These are phyloP conservation scores for Ciona savignyi DNA, from an alignment of 23 tunicate species.

Conservation along the genomic window DNA sequence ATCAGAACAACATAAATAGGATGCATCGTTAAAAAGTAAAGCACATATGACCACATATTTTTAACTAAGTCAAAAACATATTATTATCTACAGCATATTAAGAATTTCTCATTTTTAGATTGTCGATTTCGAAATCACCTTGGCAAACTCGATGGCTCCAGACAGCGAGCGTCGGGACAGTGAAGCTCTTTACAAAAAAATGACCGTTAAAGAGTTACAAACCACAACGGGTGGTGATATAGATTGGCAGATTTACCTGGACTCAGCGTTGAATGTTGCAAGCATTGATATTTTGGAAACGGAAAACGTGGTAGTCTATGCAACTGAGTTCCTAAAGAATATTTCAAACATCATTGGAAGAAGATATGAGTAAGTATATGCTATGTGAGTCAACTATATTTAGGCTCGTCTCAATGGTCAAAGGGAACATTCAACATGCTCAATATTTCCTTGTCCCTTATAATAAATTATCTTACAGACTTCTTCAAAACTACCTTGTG, in stretches of 20 bases:
- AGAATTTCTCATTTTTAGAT: conserved; percentile 26
- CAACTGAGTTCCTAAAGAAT: conserved; percentile 45
- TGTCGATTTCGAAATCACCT: conserved; percentile 50
- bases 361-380: conserved; percentile 27
- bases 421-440: too few relatives aligned
- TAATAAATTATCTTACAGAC: conserved; percentile 20
- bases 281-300: background rate
- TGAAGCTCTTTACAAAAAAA: conserved; percentile 48
- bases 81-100: too few relatives aligned
- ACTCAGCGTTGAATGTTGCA: conserved; percentile 11
- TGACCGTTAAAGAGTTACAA: conserved; percentile 28
- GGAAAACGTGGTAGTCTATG: conserved; percentile 54
- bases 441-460: too few relatives aligned
- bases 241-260: conserved; percentile 52
- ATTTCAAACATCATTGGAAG: conserved; percentile 25
- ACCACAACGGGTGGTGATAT: conserved; percentile 9
- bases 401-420: too few relatives aligned
- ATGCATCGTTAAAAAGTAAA: too few relatives aligned
- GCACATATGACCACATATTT: background rate
- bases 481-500: conserved; percentile 84
- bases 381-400: background rate
- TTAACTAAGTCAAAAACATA: background rate
- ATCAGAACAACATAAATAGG: too few relatives aligned
- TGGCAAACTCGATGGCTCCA: conserved; percentile 58
- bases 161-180: conserved; percentile 54